Evolutionary conservation across 2,888 invertebrate species (phyloP).

Genomic region (Xestia sexstrigata): DNA sequence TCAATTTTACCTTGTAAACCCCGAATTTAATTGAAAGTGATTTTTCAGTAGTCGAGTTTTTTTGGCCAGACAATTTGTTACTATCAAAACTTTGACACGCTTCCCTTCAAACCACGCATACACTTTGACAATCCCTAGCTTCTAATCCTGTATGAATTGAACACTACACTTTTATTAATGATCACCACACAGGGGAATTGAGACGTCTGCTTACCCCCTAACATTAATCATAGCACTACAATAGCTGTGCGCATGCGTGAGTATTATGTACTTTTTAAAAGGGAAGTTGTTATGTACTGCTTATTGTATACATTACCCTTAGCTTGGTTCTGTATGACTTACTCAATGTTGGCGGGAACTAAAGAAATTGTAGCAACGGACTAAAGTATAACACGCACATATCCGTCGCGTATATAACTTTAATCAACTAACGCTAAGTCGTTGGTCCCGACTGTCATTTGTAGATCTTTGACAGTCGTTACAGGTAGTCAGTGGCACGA

Average conservation of each 20-base stretch:
- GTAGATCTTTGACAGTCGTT: too few relatives aligned
- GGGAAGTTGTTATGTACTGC: conserved; percentile 39
- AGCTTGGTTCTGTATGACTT: background rate
- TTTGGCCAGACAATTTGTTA: too few relatives aligned
- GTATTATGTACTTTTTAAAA: conserved; percentile 37
- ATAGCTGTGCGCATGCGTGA: conserved; percentile 46
- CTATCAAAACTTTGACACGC: conserved; percentile 40
- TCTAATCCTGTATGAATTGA: conserved; percentile 37
- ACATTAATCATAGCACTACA: conserved; percentile 73
- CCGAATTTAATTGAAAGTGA: too few relatives aligned
- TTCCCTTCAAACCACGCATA: fast-evolving
- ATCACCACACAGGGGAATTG: conserved; percentile 75
- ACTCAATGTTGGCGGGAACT: background rate
- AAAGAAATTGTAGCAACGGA: background rate
- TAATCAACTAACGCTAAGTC: too few relatives aligned
- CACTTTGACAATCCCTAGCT: conserved; percentile 38
- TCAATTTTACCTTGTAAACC: too few relatives aligned
- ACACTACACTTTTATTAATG: conserved; percentile 78
- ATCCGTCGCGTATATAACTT: too few relatives aligned
- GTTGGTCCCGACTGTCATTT: too few relatives aligned
- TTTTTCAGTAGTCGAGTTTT: too few relatives aligned
- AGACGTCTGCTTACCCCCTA: conserved; percentile 68
- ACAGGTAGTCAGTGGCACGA: too few relatives aligned
- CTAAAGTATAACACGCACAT: too few relatives aligned
- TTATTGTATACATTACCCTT: background rate